Evolutionary conservation across 1,140 invertebrate genomes (phyloP).

Genomic region (Bathynomus jamesi): DNA sequence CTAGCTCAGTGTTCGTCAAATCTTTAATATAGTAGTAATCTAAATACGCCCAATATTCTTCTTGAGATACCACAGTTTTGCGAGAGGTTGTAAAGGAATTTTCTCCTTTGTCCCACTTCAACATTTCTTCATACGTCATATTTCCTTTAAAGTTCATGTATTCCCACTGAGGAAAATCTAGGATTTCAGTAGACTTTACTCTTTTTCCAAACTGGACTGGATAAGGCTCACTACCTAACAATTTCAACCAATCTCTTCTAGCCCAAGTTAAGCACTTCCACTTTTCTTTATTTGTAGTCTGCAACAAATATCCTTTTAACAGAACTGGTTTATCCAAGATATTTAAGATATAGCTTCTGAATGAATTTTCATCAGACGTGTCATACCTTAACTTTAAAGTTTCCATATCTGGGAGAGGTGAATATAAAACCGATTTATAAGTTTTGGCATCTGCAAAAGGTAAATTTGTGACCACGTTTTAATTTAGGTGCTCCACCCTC

Average conservation of each 20-base stretch:
- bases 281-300: not conserved
- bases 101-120: not conserved
- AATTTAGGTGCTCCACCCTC: no score
- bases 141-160: not conserved
- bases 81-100: not conserved
- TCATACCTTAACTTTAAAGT: no score
- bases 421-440: no score
- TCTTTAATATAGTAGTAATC: slow-evolving; percentile 30
- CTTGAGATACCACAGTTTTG: not conserved
- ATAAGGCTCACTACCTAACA: not conserved
- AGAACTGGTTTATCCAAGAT: not conserved
- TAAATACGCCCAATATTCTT: slow-evolving; percentile 27
- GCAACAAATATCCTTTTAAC: not conserved
- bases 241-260: not conserved
- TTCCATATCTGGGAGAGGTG: no score
- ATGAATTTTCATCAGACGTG: no score
- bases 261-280: not conserved
- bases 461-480: no score
- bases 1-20: not conserved
- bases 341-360: no score
- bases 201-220: not conserved
- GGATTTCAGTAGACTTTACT: not conserved
- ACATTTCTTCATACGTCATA: not conserved
- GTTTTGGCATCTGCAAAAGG: no score
- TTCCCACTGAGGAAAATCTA: not conserved